These are phyloP conservation scores for Drosophila pruinosa DNA, from an alignment of 1,140 invertebrate genomes.

Conservation along the genomic window DNA sequence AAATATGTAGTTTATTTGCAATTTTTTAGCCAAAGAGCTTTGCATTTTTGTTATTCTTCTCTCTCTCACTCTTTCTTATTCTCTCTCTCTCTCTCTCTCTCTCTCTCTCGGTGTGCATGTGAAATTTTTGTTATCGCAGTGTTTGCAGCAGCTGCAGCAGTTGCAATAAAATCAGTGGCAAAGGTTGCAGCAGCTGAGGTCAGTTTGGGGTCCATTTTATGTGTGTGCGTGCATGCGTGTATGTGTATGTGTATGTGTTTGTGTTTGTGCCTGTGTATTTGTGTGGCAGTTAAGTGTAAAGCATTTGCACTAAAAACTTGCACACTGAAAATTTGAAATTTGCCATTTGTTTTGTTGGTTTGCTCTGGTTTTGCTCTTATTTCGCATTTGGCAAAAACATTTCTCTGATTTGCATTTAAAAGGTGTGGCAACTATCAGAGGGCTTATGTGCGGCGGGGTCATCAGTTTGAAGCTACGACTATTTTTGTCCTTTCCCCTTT, in stretches of 20 bases:
- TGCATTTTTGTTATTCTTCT: constrained; percentile 68
- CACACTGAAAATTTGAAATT: constrained; percentile 67
- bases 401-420: constrained; percentile 78
- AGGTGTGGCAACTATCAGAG: constrained; percentile 52
- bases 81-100: background rate
- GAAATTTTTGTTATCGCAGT: constrained; percentile 76
- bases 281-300: constrained; percentile 65
- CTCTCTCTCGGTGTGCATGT: constrained; percentile 46
- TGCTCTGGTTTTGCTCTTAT: constrained; percentile 43
- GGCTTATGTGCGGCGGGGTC: constrained; percentile 23
- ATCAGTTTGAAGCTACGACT: constrained; percentile 5
- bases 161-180: constrained; percentile 79
- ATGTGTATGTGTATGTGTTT: background rate
- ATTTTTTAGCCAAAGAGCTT: constrained; percentile 78
- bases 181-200: constrained; percentile 77
- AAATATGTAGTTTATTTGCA: constrained; percentile 78
- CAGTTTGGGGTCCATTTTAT: constrained; percentile 63
- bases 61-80: background rate
- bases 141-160: constrained; percentile 71
- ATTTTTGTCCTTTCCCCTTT: background rate
- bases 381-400: constrained; percentile 55
- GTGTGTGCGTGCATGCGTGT: background rate
- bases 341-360: constrained; percentile 46
- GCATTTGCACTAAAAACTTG: constrained; percentile 72
- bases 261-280: constrained; percentile 9